Evolutionary conservation across 2,888 invertebrate species (phyloP), one percentile per base, ranked within the genome.

Genomic region (Chesias legatella): DNA sequence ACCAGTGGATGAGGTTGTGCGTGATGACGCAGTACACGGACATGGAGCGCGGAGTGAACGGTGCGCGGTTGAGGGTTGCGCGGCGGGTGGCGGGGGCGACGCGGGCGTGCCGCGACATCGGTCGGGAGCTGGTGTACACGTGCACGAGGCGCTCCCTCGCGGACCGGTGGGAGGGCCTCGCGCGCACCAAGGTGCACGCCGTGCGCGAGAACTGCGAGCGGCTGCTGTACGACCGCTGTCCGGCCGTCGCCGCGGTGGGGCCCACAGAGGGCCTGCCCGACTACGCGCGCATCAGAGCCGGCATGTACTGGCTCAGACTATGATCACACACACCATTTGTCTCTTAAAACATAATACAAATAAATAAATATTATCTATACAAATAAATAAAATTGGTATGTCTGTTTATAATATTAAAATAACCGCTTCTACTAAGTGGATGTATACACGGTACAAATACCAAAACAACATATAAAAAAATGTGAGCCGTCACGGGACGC

Each of bases 171-270:
- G 45, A 45, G 9, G 20, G 39, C 8, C 7, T 61, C 34, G 22
- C 40, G 0, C 9, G 21, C 0, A 9, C 66, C 0, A 51, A 51
- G 1, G 29, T 43, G 1, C 7, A 33, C 0, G 33, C 33, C 0
- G 23, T 80, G 2, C 60, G 51, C 13, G 28, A 42, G 1, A 48
- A 67, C 1, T 64, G 68, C 0, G 48, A 62, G 1, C 63, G 62
- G 10, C 73, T 75, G n/a, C 45, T 89, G 17, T 88, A 88, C 43
- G 76, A 88, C 51, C 77, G 67, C 40, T 79, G 76, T 42, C 88
- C 86, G 0, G 85, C 59, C 1, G 67, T 89, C 4, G 73, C 76
- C 4, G 88, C 73, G 0, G 54, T 85, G 0, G 89, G 90, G 0
- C 82, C 84, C 0, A 63, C 78, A 0, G 90, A 90, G 51, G 59